phyloP scores from a whole-genome alignment of 2,888 invertebrate genomes.

The Portevinia maculata region DNA sequence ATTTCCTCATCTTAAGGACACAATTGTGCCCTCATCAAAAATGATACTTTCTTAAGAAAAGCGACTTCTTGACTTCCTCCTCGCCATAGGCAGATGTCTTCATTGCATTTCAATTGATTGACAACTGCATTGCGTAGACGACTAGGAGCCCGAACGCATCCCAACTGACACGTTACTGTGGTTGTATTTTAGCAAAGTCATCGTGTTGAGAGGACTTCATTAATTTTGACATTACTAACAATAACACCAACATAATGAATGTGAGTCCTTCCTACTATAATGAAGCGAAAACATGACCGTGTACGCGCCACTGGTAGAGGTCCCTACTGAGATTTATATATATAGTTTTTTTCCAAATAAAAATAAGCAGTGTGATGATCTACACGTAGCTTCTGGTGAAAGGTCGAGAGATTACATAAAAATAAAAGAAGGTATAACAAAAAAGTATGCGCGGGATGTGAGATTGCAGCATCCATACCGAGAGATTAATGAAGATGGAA shows the following conservation, averaged over 20 bases:
- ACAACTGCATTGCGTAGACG: constrained; percentile 7
- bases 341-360: constrained; percentile 8
- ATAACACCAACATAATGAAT: constrained; percentile 10
- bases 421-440: not conserved
- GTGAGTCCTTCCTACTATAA: constrained; percentile 20
- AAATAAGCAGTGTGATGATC: not conserved
- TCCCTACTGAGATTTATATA: not conserved
- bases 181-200: constrained; percentile 37
- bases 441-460: constrained; percentile 1
- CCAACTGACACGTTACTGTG: constrained; percentile 24
- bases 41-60: constrained; percentile 29
- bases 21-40: not conserved
- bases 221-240: constrained; percentile 44
- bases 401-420: constrained; percentile 35
- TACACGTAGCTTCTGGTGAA: constrained; percentile 3
- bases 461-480: not conserved
- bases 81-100: constrained; percentile 45
- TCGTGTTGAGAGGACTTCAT: constrained; percentile 54
- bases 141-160: constrained; percentile 18
- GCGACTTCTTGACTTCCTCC: constrained; percentile 10
- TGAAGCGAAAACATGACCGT: constrained; percentile 18
- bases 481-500: constrained; percentile 36
- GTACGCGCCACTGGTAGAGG: not conserved
- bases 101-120: constrained; percentile 49
- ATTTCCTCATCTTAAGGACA: constrained; percentile 10